phyloP scores from a whole-genome alignment of 2,113 vertebrate species.

The Athene noctua region DNA sequence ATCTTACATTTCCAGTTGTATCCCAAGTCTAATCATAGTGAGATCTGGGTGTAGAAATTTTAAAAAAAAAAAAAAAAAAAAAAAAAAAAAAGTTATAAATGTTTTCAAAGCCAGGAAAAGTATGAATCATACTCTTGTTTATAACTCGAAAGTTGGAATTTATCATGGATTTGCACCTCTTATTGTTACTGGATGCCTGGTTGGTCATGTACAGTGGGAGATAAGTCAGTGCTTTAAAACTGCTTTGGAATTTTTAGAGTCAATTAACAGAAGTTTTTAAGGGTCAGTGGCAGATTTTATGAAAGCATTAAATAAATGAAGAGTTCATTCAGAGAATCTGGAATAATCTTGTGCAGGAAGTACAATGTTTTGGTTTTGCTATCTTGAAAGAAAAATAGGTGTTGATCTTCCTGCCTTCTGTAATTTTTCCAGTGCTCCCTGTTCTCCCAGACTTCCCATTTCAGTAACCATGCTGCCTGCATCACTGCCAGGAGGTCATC shows the following conservation, averaged over 20 bases:
- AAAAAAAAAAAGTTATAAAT: neutral
- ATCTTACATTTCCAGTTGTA: constrained; percentile 4
- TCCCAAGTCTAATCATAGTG: neutral
- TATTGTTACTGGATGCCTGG: neutral
- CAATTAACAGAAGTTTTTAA: neutral
- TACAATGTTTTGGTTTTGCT: neutral
- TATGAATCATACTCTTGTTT: neutral
- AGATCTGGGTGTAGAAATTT: neutral
- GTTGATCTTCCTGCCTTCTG: neutral
- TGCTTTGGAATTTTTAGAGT: neutral
- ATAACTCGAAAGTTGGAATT: neutral
- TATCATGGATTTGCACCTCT: neutral
- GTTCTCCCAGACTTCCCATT: neutral
- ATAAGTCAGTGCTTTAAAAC: neutral
- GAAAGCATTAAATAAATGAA: neutral
- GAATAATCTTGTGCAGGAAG: neutral
- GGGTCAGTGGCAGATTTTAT: neutral
- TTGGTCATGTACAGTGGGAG: neutral
- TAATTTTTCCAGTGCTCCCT: neutral
- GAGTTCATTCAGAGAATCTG: neutral
- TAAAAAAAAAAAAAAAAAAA: neutral
- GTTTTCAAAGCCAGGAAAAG: constrained; percentile 17
- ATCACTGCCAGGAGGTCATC: neutral
- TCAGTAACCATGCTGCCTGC: neutral
- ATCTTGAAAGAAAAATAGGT: neutral